These are phyloP conservation scores for Physella acuta DNA, from an alignment of 1,140 invertebrate genomes.

Conservation along the genomic window DNA sequence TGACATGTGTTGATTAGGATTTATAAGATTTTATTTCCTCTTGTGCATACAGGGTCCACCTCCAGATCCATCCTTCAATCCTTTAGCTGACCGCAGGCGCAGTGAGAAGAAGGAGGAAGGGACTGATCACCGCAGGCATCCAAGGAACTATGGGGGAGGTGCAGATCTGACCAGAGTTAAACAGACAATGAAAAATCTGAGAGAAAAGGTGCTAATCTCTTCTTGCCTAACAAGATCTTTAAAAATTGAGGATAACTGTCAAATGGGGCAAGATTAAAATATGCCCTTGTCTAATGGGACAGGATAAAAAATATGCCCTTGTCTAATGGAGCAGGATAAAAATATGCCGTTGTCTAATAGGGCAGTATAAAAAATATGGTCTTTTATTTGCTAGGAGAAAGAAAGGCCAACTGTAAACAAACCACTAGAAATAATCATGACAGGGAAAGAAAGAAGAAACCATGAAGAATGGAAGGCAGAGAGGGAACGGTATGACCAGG, in stretches of 20 bases:
- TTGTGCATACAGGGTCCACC: conserved; percentile 25
- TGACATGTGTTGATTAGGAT: too few relatives aligned
- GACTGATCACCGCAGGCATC: conserved; percentile 38
- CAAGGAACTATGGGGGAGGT: conserved; percentile 52
- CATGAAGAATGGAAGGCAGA: conserved; percentile 53
- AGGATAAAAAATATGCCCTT: too few relatives aligned
- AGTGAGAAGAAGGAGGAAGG: conserved; percentile 10
- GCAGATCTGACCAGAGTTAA: conserved; percentile 48
- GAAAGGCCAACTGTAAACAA: conserved; percentile 31
- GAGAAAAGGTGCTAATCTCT: conserved; percentile 40
- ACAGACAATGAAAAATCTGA: conserved; percentile 44
- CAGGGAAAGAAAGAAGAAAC: conserved; percentile 48
- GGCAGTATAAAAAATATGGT: too few relatives aligned
- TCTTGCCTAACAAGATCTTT: too few relatives aligned
- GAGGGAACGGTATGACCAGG: conserved; percentile 49
- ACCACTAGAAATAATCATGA: conserved; percentile 55
- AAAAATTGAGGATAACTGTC: too few relatives aligned
- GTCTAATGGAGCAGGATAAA: too few relatives aligned
- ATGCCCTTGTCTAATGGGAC: too few relatives aligned
- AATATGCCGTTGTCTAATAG: too few relatives aligned
- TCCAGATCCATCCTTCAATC: conserved; percentile 51
- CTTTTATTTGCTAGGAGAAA: too few relatives aligned
- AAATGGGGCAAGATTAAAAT: too few relatives aligned
- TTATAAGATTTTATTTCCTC: conserved; percentile 9
- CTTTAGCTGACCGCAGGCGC: conserved; percentile 46